Base-by-base conservation (phyloP, 1,140 invertebrate genomes). In the Micrasema longulum region DNA sequence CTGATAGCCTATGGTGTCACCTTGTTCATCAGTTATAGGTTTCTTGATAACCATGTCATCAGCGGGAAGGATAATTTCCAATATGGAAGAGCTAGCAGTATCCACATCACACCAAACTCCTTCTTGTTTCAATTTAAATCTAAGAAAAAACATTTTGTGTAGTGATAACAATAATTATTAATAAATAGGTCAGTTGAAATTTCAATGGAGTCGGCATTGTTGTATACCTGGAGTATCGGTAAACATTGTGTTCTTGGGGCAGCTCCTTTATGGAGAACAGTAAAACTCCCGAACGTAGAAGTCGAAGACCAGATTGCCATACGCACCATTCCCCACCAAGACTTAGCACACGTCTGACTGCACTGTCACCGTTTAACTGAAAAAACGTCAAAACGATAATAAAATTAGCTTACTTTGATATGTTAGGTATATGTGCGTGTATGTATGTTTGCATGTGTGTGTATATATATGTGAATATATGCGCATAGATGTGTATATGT, bases 261-360 rank as follows among this genome's bases (percentile, higher is more conserved):
- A 97, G 88, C 84, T 98, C 95, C 76, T 94, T 92, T 74, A 98
- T 86, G 35, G 91, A 87, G 69, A 97, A 88, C n/a, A 98, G 82
- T 0, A 91, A 88, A 0, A 94, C 90, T 35, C 92, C 90, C 0
- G 94, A 89, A 78, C 95, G 93, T 45, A 91, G 89, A 1, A 99
- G 84, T 77, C 97, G 93, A 71, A 98, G 86, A 0, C 97, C 97
- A 0, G 95, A 96, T 81, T 97, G 95, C 97, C 97, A 99, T 2
- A 98, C 89, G 64, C 93, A 88, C 97, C 97, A 99, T 78, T 96
- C 92, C 31, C 95, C 94, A 73, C 89, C 87, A 36, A 89, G 86
- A 64, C 93, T 91, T 18, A 93, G 76, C 1, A 91, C 78, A 47
- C 87, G 87, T 0, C 86, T 80, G 22, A 92, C 82, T n/a, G 88